phyloP scores from a whole-genome alignment of 1,140 invertebrate species.

The Zophobas morio region DNA sequence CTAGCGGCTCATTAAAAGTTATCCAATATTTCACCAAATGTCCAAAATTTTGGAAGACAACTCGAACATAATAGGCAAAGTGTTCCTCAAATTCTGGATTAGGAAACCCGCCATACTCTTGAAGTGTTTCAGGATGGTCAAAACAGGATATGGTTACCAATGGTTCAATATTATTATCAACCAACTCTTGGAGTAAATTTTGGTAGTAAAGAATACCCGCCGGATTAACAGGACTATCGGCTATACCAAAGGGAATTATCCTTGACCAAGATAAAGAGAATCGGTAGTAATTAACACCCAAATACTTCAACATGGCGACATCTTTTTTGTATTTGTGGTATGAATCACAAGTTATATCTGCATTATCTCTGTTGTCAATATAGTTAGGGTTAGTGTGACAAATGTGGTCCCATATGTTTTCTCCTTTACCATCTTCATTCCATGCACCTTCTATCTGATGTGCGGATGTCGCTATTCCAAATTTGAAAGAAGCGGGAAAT shows the following conservation, averaged over 20 bases:
- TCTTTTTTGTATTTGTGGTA: conserved; percentile 75
- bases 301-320: conserved; percentile 68
- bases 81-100: conserved; percentile 63
- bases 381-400: conserved; percentile 1
- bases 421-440: conserved; percentile 58
- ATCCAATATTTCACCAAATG: conserved; percentile 69
- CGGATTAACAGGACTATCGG: conserved; percentile 47
- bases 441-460: conserved; percentile 68
- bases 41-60: conserved; percentile 58
- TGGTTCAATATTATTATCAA: conserved; percentile 69
- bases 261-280: conserved; percentile 77
- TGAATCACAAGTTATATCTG: conserved; percentile 73
- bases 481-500: conserved; percentile 70
- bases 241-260: conserved; percentile 57
- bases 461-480: conserved; percentile 63
- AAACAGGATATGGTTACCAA: conserved; percentile 70
- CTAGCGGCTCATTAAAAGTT: conserved; percentile 70
- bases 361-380: conserved; percentile 53
- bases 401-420: conserved; percentile 7
- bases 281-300: conserved; percentile 70
- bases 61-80: conserved; percentile 65
- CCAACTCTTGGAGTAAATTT: conserved; percentile 68
- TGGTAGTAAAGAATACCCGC: conserved; percentile 72
- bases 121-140: conserved; percentile 65
- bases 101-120: conserved; percentile 71